Conservation (phyloP, 2,888 invertebrate species). For the Stenodera caucasica region DNA sequence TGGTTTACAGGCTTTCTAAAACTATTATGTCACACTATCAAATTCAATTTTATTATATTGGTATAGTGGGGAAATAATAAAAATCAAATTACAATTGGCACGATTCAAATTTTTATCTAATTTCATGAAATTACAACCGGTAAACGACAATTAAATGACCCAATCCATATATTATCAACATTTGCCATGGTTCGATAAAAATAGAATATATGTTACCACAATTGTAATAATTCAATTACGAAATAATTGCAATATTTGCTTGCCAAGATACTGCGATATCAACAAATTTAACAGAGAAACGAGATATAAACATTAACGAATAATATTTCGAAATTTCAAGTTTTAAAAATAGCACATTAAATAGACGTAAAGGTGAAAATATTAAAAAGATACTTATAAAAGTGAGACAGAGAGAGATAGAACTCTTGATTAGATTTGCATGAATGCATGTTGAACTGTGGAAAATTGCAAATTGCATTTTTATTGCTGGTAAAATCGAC, state of each 20-base stretch:
- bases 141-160: conserved; percentile 11
- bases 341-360: neutral
- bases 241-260: neutral
- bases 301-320: neutral
- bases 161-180: conserved; percentile 1
- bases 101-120: conserved; percentile 8
- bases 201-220: neutral
- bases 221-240: conserved; percentile 1
- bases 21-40: conserved; percentile 6
- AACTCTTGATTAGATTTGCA: conserved; percentile 21
- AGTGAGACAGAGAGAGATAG: conserved; percentile 10
- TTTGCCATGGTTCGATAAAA: neutral
- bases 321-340: neutral
- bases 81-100: conserved; percentile 13
- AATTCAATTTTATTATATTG: neutral
- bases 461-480: conserved; percentile 25
- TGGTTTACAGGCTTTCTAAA: conserved; percentile 3
- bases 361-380: neutral
- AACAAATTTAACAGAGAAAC: neutral
- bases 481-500: conserved; percentile 3
- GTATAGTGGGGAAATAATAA: neutral
- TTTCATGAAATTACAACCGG: neutral
- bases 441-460: conserved; percentile 19
- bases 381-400: neutral
- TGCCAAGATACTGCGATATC: conserved; percentile 1